Base-by-base conservation (phyloP, 1,140 invertebrate genomes). In the Augochlora pura region DNA sequence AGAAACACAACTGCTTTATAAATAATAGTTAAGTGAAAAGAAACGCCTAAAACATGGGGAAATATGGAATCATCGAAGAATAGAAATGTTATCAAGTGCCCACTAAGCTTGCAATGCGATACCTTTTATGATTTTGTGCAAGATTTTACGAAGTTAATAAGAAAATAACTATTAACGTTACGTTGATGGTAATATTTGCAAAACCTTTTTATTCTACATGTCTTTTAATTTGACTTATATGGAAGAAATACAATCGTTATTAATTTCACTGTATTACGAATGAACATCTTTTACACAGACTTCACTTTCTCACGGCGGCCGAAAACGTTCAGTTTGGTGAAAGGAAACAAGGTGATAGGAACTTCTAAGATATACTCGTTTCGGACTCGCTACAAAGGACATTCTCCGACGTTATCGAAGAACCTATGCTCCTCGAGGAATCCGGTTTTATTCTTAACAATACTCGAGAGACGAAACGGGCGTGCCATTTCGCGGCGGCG, bases 401-500 rank as follows among this genome's bases (percentile, higher is more conserved):
- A 70, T 78, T 78, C 68, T 78, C 68, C 68, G 38, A 64, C 76
- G 42, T 72, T 71, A 72, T 72, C 38, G 67, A 77, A 77, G 76
- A 49, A 65, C 42, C 59, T 64, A 78, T 72, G 62, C 76, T 78
- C 76, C 69, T 78, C 76, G 76, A 77, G 76, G 32, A 70, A 46
- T 78, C 69, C 69, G 69, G 76, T 78, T 78, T 78, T 72, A 65
- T 72, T 78, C 76, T 78, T 72, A 72, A 77, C 70, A 77, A 78
- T 78, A 78, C 76, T 78, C 76, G 76, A 72, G 76, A 77, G 68
- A 77, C n/a, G 68, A 72, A 72, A 78, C 60, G 69, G 76, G 76
- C 69, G 76, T 78, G 76, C 76, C 76, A 78, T 78, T 78, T 78
- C 76, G 69, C 76, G 69, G 76, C 76, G 76, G 46, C 32, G 67